Evolutionary conservation across 2,113 vertebrate genomes (phyloP), one percentile per base, ranked within the genome.

Genomic region (Chloropsis cyanopogon): DNA sequence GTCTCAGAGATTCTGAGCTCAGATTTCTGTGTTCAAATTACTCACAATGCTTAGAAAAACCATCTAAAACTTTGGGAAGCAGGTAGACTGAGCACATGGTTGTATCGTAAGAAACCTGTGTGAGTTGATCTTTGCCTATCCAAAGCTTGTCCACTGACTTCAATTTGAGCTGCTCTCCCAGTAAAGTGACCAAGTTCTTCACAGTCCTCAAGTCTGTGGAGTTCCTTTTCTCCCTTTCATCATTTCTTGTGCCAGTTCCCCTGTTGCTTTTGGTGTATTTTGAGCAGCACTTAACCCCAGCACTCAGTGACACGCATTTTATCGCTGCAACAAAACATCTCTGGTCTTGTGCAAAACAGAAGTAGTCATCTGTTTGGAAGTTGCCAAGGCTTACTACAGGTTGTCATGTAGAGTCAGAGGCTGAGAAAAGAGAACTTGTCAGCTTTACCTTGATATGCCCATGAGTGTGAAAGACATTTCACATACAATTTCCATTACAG

Each of bases 381-480:
- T 33, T 35, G 76, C 86, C 78, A 81, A 70, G 86, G 37, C 83
- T 79, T 68, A 61, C 37, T 90, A 37, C 15, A 17, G 66, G 50
- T 90, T 93, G 81, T 71, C 71, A 88, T 26, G 41, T 19, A 70
- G 46, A 92, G 57, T 49, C 95, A 86, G 82, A 92, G 71, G 65
- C 88, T 69, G 90, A 93, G 93, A 81, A 83, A 50, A 88, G 71
- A 70, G 33, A 76, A 76, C 56, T 86, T 90, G 79, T 53, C 90
- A 82, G 88, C 92, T 87, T 82, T 69, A 81, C 68, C 65, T 84
- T 68, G 96, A 95, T 97, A 97, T 97, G 84, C 61, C 88, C 50
- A 44, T 71, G 71, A 96, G 96, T 97, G 96, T 95, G 91, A 91
- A 85, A 96, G 97, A 97, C 87, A 95, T 79, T 66, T 49, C 90